A percentile compares a stretch with the other conserved stretches of the same genome.
These are phyloP conservation scores for Nysson spinosus DNA, from an alignment of 2,888 invertebrate species.

Conservation along the genomic window DNA sequence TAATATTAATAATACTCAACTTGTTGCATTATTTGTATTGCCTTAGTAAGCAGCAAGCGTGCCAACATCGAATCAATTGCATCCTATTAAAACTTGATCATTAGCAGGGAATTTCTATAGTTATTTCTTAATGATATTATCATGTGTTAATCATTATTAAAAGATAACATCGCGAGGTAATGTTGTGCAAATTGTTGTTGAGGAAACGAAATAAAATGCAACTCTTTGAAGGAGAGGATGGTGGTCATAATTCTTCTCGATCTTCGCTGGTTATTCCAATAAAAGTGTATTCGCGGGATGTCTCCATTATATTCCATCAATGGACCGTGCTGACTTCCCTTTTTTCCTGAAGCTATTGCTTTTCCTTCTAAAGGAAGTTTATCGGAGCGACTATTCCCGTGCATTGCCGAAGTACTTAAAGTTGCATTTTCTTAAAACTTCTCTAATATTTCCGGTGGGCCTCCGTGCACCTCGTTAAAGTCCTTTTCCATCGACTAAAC, in stretches of 20 bases:
- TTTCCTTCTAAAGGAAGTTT: constrained; percentile 23
- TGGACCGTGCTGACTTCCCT: constrained; percentile 37
- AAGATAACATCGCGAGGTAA: too few relatives aligned
- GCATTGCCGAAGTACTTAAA: constrained; percentile 34
- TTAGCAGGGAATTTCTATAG: too few relatives aligned
- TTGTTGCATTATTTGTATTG: too few relatives aligned
- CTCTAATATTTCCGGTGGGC: constrained; percentile 47
- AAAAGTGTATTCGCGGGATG: constrained; percentile 48
- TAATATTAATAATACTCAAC: too few relatives aligned
- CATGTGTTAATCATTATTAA: too few relatives aligned
- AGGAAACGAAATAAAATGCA: too few relatives aligned
- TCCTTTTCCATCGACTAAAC: constrained; percentile 42
- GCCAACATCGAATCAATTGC: too few relatives aligned
- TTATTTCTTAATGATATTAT: too few relatives aligned
- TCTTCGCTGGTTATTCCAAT: constrained; percentile 35
- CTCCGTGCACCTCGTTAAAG: constrained; percentile 48
- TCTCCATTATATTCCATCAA: constrained; percentile 38
- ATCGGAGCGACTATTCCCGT: constrained; percentile 36
- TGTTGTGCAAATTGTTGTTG: too few relatives aligned
- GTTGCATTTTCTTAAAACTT: constrained; percentile 51
- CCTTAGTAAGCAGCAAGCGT: too few relatives aligned
- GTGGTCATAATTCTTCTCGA: constrained; percentile 38
- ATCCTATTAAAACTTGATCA: too few relatives aligned
- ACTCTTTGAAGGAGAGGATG: too few relatives aligned
- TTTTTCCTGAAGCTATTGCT: not conserved